Percentiles rank a stretch among this genome's conserved stretches.
phyloP scores from a whole-genome alignment of 37 sponge, comb jelly and placozoan genomes.

The Hexactinellida sp. region DNA sequence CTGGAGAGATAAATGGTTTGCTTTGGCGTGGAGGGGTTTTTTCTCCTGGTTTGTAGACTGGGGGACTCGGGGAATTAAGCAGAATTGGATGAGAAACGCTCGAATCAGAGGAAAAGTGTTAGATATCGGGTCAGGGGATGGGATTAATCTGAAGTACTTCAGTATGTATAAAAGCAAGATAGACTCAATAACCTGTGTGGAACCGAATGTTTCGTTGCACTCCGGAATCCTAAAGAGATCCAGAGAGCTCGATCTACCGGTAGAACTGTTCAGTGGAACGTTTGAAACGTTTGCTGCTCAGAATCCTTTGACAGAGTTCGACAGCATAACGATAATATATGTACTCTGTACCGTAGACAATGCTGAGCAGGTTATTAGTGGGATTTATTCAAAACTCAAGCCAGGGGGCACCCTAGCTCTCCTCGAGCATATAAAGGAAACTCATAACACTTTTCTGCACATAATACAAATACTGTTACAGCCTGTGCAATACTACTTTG shows the following conservation, averaged over 20 bases:
- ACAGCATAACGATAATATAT: neutral
- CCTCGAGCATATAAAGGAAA: neutral
- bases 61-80: neutral
- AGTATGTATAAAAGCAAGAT: neutral
- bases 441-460: neutral
- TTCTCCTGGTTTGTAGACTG: neutral
- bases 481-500: neutral
- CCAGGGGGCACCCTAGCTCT: neutral
- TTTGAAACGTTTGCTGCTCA: neutral
- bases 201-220: neutral
- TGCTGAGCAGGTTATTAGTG: neutral
- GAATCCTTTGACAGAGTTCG: neutral
- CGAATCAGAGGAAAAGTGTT: neutral
- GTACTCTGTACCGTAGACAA: neutral
- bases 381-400: neutral
- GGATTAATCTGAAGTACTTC: neutral
- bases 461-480: neutral
- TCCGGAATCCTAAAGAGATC: neutral
- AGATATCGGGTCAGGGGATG: conserved; percentile 18
- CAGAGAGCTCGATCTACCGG: neutral
- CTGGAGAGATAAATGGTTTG: conserved; percentile 6
- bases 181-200: neutral
- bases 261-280: neutral
- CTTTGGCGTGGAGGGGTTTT: neutral
- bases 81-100: neutral